Conservation (phyloP, 2,888 invertebrate species). For the Mycalesis mineus region DNA sequence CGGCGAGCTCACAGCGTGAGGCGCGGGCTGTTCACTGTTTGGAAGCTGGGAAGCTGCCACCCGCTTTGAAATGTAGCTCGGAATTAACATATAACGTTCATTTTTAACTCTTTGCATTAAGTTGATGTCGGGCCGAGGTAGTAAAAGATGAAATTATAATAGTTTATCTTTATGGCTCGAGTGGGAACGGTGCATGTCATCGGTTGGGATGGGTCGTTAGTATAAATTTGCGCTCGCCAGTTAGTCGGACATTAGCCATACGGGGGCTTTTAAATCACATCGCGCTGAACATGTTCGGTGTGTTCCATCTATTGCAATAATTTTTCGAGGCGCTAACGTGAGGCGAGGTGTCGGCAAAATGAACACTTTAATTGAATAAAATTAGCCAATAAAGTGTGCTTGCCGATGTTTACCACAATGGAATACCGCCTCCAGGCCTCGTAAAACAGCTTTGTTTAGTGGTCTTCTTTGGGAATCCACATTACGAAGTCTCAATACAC, state of each 20-base stretch:
- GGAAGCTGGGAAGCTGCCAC: slow-evolving; percentile 53
- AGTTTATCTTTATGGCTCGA: slow-evolving; percentile 48
- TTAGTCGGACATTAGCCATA: slow-evolving; percentile 37
- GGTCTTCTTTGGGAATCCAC: slow-evolving; percentile 59
- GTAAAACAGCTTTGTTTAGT: slow-evolving; percentile 71
- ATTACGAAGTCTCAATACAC: slow-evolving; percentile 60
- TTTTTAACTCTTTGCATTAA: slow-evolving; percentile 59
- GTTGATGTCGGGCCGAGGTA: slow-evolving; percentile 35
- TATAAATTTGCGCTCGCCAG: slow-evolving; percentile 41
- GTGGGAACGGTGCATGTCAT: slow-evolving; percentile 44
- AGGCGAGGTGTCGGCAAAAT: slow-evolving; percentile 42
- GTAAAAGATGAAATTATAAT: slow-evolving; percentile 40
- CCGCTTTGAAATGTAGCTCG: slow-evolving; percentile 38
- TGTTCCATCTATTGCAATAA: slow-evolving; percentile 67
- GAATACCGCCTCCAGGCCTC: slow-evolving; percentile 62
- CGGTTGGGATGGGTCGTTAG: slow-evolving; percentile 33
- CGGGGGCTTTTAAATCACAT: slow-evolving; percentile 48
- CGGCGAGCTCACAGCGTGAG: slow-evolving; percentile 65
- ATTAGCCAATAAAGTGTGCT: slow-evolving; percentile 73
- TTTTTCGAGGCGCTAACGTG: slow-evolving; percentile 63
- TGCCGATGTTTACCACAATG: slow-evolving; percentile 68
- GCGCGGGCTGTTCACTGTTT: slow-evolving; percentile 56
- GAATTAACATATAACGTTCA: slow-evolving; percentile 42
- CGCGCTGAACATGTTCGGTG: slow-evolving; percentile 39
- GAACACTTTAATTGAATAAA: slow-evolving; percentile 77